Base-by-base conservation (phyloP, 2,888 invertebrate species). In the Zaprionus bogoriensis region DNA sequence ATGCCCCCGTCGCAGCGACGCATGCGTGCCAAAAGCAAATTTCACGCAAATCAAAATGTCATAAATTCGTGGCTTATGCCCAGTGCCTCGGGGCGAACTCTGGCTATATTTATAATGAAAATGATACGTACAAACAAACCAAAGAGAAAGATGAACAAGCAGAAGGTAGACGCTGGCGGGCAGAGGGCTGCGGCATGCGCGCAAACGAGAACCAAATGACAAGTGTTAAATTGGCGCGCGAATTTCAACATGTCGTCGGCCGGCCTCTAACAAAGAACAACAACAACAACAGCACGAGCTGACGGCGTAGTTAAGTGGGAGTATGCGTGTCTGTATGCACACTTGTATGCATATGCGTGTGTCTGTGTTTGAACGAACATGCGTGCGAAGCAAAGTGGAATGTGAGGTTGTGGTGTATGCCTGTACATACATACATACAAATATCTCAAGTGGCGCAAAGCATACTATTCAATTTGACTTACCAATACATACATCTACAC, bases 11-110 rank as follows among this genome's bases (percentile, higher is more conserved):
- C 12, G 10, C 20, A 14, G 63, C 78, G 77, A 87, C 82, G 88
- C 87, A 85, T 87, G 87, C 84, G 84, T 86, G 87, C 84, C 86
- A 87, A 83, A 87, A 78, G 82, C 87, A 86, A 89, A 89, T 89
- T 89, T 89, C 83, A 89, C 89, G 89, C 89, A 89, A 89, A 89
- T 89, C 88, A 89, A 87, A 89, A 89, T 81, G 88, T 88, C 88
- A 88, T 89, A 88, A 86, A 89, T 88, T 85, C 75, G 74, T 79
- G 84, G 84, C 84, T 84, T 87, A 84, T 84, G 77, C 75, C 58
- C 58, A 57, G 67, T 53, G 58, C 60, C 73, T 55, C 52, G 30
- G 53, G 68, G 55, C 22, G n/a, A 62, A 51, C 48, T 28, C 45
- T 65, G 61, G 71, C 50, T 81, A 79, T 78, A 83, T 78, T 86